Percentiles rank a stretch among this genome's conserved stretches.
Evolutionary conservation across 2,113 vertebrate genomes (phyloP).

Genomic region (Solenodon paradoxus): DNA sequence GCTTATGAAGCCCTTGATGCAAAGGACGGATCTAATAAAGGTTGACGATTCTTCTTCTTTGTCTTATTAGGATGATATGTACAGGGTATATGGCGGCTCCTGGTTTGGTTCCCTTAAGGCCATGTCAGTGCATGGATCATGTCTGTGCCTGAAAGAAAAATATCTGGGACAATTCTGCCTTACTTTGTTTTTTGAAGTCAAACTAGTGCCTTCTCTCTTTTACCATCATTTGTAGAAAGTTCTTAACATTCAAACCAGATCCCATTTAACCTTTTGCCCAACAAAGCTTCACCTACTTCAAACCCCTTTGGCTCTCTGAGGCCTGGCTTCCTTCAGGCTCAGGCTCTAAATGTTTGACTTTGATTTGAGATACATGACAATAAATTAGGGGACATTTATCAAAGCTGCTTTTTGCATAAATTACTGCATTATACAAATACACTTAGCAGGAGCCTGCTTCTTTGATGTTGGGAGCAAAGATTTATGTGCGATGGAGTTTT

Average conservation of each 20-base stretch:
- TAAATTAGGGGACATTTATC: slow-evolving; percentile 97
- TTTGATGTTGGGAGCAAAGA: slow-evolving; percentile 90
- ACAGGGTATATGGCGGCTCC: not conserved
- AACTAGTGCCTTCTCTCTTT: slow-evolving; percentile 63
- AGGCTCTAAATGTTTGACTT: slow-evolving; percentile 95
- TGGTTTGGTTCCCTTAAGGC: not conserved
- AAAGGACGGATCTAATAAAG: fast-evolving
- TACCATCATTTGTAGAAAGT: slow-evolving; percentile 76
- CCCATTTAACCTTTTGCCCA: slow-evolving; percentile 91
- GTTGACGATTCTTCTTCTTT: fast-evolving
- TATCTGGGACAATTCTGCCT: not conserved
- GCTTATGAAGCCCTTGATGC: not conserved
- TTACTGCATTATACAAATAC: slow-evolving; percentile 91
- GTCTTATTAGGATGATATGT: not conserved
- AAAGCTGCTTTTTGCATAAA: slow-evolving; percentile 95
- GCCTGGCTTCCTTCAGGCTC: slow-evolving; percentile 92
- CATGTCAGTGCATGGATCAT: not conserved
- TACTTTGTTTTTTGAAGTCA: slow-evolving; percentile 56
- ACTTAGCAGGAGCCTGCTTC: slow-evolving; percentile 86
- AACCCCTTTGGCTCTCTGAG: slow-evolving; percentile 79
- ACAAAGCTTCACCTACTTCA: slow-evolving; percentile 77
- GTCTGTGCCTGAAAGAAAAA: not conserved
- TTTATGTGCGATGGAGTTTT: slow-evolving; percentile 89
- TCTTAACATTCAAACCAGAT: slow-evolving; percentile 88
- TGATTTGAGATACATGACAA: slow-evolving; percentile 96